These are phyloP conservation scores for Trichogramma dendrolimi DNA, from an alignment of 2,888 invertebrate species.

Conservation along the genomic window DNA sequence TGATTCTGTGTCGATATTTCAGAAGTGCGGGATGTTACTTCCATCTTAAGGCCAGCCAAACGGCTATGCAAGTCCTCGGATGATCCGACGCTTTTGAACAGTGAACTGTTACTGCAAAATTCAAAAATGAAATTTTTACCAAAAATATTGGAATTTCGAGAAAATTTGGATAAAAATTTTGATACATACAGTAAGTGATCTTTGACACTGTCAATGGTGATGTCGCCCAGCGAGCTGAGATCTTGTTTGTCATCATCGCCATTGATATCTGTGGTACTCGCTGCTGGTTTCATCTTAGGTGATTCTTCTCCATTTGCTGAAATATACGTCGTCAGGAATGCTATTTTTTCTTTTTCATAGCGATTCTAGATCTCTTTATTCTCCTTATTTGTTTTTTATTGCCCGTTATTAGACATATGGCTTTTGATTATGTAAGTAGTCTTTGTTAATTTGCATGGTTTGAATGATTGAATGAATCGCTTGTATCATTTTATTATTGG, in stretches of 20 bases:
- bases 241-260: constrained; percentile 55
- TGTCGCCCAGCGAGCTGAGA: constrained; percentile 71
- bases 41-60: constrained; percentile 49
- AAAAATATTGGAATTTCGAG: not conserved
- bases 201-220: constrained; percentile 90
- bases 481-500: too few species aligned
- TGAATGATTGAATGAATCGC: too few species aligned
- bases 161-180: not conserved
- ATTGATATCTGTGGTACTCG: constrained; percentile 49
- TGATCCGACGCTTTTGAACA: constrained; percentile 50
- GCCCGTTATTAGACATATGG: too few species aligned
- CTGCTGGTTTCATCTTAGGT: constrained; percentile 43
- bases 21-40: constrained; percentile 49
- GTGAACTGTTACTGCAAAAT: constrained; percentile 49
- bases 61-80: constrained; percentile 49
- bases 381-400: too few species aligned
- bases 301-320: constrained; percentile 46
- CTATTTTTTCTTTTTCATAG: not conserved
- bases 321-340: constrained; percentile 31
- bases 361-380: too few species aligned
- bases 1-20: constrained; percentile 50
- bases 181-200: constrained; percentile 65
- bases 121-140: constrained; percentile 1
- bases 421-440: too few species aligned
- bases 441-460: too few species aligned